A percentile compares a stretch with the other conserved stretches of the same genome.
These are phyloP conservation scores for Lysandra coridon DNA, from an alignment of 2,888 invertebrate genomes.

Conservation along the genomic window DNA sequence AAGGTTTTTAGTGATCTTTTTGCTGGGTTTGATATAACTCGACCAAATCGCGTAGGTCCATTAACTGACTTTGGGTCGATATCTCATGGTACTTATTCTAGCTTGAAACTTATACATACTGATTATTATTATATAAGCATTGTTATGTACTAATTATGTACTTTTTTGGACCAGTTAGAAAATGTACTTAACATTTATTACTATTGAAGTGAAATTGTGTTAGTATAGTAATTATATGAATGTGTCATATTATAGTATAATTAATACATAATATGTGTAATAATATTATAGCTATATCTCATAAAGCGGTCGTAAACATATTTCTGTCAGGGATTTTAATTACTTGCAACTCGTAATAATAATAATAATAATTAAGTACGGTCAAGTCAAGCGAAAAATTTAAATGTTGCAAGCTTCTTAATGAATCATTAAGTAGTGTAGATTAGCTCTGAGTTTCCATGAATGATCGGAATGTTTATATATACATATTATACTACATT, in stretches of 20 bases:
- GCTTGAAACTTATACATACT: neutral
- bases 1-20: neutral
- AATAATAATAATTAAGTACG: no score
- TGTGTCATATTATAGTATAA: neutral
- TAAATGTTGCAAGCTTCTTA: no score
- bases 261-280: no score
- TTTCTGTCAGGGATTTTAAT: no score
- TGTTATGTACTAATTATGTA: conserved; percentile 9
- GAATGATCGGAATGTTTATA: no score
- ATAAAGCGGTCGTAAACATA: no score
- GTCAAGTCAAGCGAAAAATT: no score
- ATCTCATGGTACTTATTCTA: neutral
- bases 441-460: no score
- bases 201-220: neutral
- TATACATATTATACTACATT: no score
- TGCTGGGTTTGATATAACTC: neutral
- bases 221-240: neutral
- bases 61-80: neutral
- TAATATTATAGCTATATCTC: no score
- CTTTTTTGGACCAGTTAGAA: neutral
- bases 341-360: no score
- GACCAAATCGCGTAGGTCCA: neutral
- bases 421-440: no score
- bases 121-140: conserved; percentile 27
- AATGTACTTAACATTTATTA: conserved; percentile 12